A percentile compares a stretch with the other conserved stretches of the same genome.
Conservation (phyloP, 2,888 invertebrate species). For the Lepidochitona cinerea region DNA sequence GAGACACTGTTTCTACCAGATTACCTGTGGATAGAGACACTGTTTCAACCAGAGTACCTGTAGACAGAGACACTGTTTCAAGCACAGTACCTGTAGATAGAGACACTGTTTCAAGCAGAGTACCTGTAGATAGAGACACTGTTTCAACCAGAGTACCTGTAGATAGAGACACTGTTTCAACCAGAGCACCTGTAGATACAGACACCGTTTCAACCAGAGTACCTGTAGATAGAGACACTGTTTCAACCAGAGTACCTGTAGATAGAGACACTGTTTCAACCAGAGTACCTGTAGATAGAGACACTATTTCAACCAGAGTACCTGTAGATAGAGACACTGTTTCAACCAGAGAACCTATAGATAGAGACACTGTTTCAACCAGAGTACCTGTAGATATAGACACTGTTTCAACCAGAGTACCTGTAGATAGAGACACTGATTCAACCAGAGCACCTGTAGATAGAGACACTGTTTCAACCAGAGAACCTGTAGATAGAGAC, state of each 20-base stretch:
- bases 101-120: not conserved
- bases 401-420: too few relatives aligned
- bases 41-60: not conserved
- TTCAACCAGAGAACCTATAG: not conserved
- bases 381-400: too few relatives aligned
- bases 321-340: not conserved
- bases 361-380: too few relatives aligned
- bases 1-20: too few relatives aligned
- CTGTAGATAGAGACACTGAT: not conserved
- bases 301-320: not conserved
- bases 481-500: not conserved
- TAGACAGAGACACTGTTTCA: not conserved
- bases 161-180: not conserved
- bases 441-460: not conserved
- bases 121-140: not conserved
- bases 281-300: too few relatives aligned
- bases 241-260: too few relatives aligned
- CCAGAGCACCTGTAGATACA: not conserved
- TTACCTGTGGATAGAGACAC: not conserved
- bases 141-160: not conserved
- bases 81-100: not conserved
- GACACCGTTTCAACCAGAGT: not conserved
- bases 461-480: not conserved
- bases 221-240: not conserved
- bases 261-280: too few relatives aligned